Conservation (phyloP, 2,113 vertebrate genomes). For the Clarias batrachus region DNA sequence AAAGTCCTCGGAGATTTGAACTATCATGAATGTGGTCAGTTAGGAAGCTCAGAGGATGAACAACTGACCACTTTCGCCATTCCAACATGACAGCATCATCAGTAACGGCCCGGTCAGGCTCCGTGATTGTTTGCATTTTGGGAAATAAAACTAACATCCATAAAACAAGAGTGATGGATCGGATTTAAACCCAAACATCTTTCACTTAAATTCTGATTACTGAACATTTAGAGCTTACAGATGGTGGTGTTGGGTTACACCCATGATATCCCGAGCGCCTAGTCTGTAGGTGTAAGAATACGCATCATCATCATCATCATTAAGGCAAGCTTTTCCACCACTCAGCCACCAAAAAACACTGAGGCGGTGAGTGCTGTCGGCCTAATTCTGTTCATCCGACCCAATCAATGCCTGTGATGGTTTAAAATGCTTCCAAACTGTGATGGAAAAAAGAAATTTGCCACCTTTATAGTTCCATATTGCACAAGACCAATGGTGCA, state of each 20-base stretch:
- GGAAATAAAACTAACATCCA: not conserved
- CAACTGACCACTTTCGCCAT: not conserved
- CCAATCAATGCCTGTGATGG: not conserved
- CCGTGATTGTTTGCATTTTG: not conserved
- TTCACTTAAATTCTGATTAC: not conserved
- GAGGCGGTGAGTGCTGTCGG: not conserved
- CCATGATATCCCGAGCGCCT: not conserved
- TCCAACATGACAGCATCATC: not conserved
- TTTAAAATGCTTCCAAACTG: not conserved
- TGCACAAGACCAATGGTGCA: not conserved
- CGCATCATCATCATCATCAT: too few relatives aligned
- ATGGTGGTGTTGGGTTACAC: not conserved
- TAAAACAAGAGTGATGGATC: not conserved
- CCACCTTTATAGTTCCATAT: not conserved
- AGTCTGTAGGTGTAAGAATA: not conserved
- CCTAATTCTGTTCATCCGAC: not conserved
- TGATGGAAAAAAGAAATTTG: not conserved
- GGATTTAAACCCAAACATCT: too few relatives aligned
- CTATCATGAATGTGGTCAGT: not conserved
- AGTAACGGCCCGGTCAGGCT: not conserved
- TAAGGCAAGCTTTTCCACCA: conserved; percentile 1
- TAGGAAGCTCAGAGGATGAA: not conserved
- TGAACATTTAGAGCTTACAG: not conserved
- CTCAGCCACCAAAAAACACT: conserved; percentile 4
- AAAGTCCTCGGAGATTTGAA: not conserved